Evolutionary conservation across 2,888 invertebrate genomes (phyloP).

Genomic region (Drosophila lacicola): DNA sequence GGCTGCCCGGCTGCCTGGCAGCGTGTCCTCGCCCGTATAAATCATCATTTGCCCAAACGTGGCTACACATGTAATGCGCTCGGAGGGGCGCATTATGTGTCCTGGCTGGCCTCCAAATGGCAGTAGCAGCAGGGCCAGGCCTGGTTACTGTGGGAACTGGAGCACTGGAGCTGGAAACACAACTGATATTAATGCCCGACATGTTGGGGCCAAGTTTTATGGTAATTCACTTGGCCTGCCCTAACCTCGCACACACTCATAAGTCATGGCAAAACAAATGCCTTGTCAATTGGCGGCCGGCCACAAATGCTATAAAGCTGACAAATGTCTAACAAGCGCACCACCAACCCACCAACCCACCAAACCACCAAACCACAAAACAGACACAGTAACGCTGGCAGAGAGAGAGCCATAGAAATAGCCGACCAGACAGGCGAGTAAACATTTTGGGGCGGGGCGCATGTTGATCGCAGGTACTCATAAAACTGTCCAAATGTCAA

Average conservation of each 20-base stretch:
- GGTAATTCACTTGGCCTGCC: slow-evolving; percentile 24
- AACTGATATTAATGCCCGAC: slow-evolving; percentile 23
- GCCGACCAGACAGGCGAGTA: slow-evolving; percentile 28
- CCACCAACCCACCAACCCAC: slow-evolving; percentile 5
- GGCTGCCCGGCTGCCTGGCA: too few relatives aligned
- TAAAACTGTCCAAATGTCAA: slow-evolving; percentile 79
- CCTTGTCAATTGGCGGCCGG: slow-evolving; percentile 74
- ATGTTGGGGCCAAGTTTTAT: slow-evolving; percentile 36
- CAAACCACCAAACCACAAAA: slow-evolving; percentile 5
- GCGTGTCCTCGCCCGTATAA: slow-evolving; percentile 51
- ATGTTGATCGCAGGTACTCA: slow-evolving; percentile 75
- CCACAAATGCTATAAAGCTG: slow-evolving; percentile 77
- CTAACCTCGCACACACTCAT: slow-evolving; percentile 35
- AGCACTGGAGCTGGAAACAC: slow-evolving; percentile 21
- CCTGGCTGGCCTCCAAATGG: slow-evolving; percentile 30
- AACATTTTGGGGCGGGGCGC: slow-evolving; percentile 26
- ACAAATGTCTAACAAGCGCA: slow-evolving; percentile 73
- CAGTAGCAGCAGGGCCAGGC: neutral
- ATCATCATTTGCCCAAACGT: slow-evolving; percentile 72
- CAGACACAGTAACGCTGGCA: neutral
- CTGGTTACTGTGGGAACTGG: slow-evolving; percentile 16
- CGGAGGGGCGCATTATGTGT: slow-evolving; percentile 40
- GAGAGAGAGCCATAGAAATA: slow-evolving; percentile 5
- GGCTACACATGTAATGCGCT: slow-evolving; percentile 53
- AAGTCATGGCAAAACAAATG: slow-evolving; percentile 60